Evolutionary conservation across 23 tunicate species (phyloP).

Genomic region (Ascidia mentula): DNA sequence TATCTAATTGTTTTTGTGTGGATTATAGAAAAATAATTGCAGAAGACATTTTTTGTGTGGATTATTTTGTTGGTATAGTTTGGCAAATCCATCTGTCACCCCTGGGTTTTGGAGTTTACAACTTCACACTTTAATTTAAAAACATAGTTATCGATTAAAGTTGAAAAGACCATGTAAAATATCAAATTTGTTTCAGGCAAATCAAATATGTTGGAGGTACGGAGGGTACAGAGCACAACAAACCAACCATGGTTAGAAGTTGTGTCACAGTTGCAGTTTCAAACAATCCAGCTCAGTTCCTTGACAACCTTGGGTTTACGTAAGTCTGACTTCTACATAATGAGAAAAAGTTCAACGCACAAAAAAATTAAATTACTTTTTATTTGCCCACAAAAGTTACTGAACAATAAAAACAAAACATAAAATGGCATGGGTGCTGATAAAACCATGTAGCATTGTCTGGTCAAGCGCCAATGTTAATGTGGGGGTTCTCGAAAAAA

Average conservation of each 20-base stretch:
- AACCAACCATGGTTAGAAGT: constrained; percentile 70
- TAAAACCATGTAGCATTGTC: no score
- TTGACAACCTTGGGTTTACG: constrained; percentile 83
- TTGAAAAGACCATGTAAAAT: not conserved
- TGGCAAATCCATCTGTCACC: not conserved
- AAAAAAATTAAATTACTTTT: no score
- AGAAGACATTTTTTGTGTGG: not conserved
- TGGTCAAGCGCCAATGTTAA: no score
- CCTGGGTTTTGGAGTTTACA: not conserved
- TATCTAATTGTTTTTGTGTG: no score
- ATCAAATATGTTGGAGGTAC: constrained; percentile 78
- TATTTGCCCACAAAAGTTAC: no score
- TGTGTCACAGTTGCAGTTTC: constrained; percentile 77
- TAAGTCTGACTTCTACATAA: constrained; percentile 3
- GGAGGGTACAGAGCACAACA: constrained; percentile 55
- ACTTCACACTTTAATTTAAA: not conserved
- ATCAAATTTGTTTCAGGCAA: constrained; percentile 32
- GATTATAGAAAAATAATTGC: no score
- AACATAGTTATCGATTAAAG: not conserved
- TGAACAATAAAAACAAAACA: no score
- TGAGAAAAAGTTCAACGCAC: no score
- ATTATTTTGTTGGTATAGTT: no score
- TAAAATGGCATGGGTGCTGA: no score
- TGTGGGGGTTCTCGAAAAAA: no score
- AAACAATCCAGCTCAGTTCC: constrained; percentile 68